Evolutionary conservation across 2,113 vertebrate genomes (phyloP).

Genomic region (Glareola pratincola): DNA sequence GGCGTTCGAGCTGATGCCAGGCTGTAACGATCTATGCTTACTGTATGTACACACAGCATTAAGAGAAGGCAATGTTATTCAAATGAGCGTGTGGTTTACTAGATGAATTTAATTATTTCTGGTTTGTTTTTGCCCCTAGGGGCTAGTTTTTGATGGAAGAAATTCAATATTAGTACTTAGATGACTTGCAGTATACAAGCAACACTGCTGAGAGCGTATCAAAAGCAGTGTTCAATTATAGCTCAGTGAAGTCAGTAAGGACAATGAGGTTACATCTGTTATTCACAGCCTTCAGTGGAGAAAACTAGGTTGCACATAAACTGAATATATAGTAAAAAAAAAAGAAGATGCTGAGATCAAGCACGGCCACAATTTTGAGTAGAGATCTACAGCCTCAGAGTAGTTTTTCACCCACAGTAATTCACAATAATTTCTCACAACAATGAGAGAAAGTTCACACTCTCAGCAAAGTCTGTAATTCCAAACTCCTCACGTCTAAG

Average conservation of each 20-base stretch:
- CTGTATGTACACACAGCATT: slow-evolving; percentile 24
- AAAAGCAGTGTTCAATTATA: slow-evolving; percentile 64
- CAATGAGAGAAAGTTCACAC: background rate
- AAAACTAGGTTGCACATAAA: slow-evolving; percentile 57
- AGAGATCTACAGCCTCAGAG: background rate
- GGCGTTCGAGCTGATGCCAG: background rate
- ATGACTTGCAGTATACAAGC: slow-evolving; percentile 56
- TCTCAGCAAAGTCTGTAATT: background rate
- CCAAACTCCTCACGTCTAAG: background rate
- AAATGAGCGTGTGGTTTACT: slow-evolving; percentile 53
- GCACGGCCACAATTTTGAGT: background rate
- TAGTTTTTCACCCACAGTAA: background rate
- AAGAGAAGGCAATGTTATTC: slow-evolving; percentile 57
- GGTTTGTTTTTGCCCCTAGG: slow-evolving; percentile 46
- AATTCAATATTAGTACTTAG: slow-evolving; percentile 69
- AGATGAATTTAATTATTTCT: slow-evolving; percentile 67
- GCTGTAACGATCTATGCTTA: slow-evolving; percentile 28
- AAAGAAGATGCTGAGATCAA: background rate
- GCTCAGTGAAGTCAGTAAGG: slow-evolving; percentile 63
- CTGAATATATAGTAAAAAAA: background rate
- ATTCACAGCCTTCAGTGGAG: slow-evolving; percentile 42
- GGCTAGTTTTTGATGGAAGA: slow-evolving; percentile 63
- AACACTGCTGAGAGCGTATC: slow-evolving; percentile 41
- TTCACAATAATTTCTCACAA: background rate
- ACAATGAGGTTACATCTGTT: slow-evolving; percentile 66